Conservation (phyloP, 2,113 vertebrate genomes). For the Odocoileus virginianus region DNA sequence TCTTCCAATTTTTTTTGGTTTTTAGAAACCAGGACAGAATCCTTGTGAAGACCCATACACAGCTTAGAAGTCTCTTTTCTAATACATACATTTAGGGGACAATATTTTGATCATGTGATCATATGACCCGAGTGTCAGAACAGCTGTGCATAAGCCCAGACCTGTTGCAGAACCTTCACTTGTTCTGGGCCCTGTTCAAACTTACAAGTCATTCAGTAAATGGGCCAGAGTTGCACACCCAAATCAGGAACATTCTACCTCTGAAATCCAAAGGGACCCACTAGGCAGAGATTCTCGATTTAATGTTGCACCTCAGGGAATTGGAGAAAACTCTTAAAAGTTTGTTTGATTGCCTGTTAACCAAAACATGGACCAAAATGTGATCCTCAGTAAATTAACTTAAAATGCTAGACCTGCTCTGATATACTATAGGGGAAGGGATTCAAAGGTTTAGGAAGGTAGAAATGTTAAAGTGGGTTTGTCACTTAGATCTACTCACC, state of each 20-base stretch:
- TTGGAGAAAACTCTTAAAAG: not conserved
- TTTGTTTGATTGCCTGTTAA: not conserved
- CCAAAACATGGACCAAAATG: not conserved
- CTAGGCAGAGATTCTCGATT: not conserved
- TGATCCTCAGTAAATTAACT: not conserved
- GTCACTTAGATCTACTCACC: not conserved
- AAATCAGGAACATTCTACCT: not conserved
- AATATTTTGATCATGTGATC: not conserved
- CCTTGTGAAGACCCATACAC: not conserved
- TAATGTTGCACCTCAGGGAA: not conserved
- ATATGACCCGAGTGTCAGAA: not conserved
- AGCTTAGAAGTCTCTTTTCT: not conserved
- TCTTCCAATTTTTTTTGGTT: not conserved
- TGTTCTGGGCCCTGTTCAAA: not conserved
- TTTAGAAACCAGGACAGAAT: not conserved
- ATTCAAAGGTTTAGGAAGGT: not conserved
- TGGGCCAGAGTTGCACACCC: not conserved
- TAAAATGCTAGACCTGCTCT: not conserved
- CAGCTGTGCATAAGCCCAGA: not conserved
- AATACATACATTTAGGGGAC: not conserved
- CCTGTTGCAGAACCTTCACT: not conserved
- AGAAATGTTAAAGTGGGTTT: not conserved
- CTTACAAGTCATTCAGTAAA: not conserved
- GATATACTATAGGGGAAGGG: not conserved
- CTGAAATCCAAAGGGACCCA: not conserved